Conservation (phyloP, 2,888 invertebrate species). For the Philereme transversata region DNA sequence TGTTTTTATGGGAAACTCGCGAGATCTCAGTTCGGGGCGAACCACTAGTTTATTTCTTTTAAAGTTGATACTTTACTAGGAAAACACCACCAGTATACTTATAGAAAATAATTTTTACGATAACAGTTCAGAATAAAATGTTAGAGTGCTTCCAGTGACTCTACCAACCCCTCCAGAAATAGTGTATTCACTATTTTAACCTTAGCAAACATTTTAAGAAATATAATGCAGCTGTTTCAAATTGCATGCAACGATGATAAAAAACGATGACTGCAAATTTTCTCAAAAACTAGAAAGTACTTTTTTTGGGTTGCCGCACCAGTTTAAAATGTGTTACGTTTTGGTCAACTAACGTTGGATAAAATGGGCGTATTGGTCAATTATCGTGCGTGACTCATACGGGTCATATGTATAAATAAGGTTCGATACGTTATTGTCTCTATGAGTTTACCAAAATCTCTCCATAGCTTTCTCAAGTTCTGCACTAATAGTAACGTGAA, state of each 20-base stretch:
- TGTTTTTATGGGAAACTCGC: no score
- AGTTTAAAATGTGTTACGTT: slow-evolving; percentile 33
- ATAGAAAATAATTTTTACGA: no score
- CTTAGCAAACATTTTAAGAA: no score
- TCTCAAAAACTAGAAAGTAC: slow-evolving; percentile 34
- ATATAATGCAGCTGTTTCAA: not conserved
- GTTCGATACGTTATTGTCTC: slow-evolving; percentile 4
- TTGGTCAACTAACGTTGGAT: slow-evolving; percentile 38
- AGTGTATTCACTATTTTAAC: no score
- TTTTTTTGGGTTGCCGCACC: slow-evolving; percentile 18
- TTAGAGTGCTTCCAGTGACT: no score
- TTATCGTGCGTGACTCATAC: slow-evolving; percentile 33
- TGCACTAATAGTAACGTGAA: no score
- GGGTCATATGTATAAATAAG: slow-evolving; percentile 9
- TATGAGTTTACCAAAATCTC: not conserved
- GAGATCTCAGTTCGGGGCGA: no score
- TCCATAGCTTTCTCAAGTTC: not conserved
- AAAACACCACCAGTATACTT: no score
- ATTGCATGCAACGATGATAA: slow-evolving; percentile 24
- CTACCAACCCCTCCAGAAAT: no score
- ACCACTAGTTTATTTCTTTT: no score
- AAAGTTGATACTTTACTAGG: not conserved
- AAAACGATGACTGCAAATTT: slow-evolving; percentile 24
- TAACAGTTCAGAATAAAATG: no score
- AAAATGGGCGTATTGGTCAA: slow-evolving; percentile 22